phyloP scores from a whole-genome alignment of 2,888 invertebrate species.

The Pediacus dermestoides region DNA sequence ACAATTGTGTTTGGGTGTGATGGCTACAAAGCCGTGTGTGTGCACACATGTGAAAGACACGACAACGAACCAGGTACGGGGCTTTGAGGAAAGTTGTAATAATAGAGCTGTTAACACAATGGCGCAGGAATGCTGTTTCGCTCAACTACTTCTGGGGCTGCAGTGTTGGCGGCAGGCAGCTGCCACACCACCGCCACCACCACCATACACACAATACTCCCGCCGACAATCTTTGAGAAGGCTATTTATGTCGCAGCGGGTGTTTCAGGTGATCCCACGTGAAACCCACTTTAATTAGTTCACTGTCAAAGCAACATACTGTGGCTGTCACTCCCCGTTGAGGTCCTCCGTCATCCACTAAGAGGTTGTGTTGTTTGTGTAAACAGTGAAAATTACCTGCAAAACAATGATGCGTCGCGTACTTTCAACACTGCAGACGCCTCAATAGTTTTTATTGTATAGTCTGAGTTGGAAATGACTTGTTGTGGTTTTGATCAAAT shows the following conservation, averaged over 20 bases:
- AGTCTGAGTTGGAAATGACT: too few species aligned
- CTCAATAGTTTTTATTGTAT: too few species aligned
- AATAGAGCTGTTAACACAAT: conserved; percentile 36
- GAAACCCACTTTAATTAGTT: conserved; percentile 42
- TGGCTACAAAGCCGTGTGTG: not conserved
- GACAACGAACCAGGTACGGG: too few species aligned
- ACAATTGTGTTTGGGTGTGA: too few species aligned
- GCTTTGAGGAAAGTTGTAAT: conserved; percentile 27
- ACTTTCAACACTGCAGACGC: too few species aligned
- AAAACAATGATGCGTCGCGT: too few species aligned
- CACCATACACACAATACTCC: conserved; percentile 12
- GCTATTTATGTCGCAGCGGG: conserved; percentile 39
- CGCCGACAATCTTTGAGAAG: conserved; percentile 29
- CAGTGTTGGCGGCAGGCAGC: not conserved
- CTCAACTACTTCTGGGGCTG: not conserved
- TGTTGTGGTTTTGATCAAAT: too few species aligned
- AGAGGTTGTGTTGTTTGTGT: too few species aligned
- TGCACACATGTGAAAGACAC: not conserved
- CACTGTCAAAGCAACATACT: conserved; percentile 40
- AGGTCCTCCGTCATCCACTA: not conserved
- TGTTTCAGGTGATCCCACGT: conserved; percentile 41
- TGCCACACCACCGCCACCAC: not conserved
- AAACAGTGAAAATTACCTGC: too few species aligned
- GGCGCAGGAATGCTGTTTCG: conserved; percentile 17
- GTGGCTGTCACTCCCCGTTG: conserved; percentile 21